Base-by-base conservation (phyloP, 2,113 vertebrate species). In the Caracal caracal region DNA sequence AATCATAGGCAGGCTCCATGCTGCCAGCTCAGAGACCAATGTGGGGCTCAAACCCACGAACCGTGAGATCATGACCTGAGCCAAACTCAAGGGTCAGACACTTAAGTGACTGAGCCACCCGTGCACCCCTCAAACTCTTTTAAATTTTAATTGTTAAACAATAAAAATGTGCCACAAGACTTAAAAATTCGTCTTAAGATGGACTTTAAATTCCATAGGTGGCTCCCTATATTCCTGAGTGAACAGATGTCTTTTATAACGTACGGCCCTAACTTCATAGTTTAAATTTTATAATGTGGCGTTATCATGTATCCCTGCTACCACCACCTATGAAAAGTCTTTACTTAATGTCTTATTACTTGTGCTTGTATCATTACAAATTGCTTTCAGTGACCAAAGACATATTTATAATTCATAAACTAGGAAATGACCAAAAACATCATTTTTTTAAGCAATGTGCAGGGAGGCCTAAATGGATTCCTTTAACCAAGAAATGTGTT, bases 141-240 rank as follows among this genome's bases (percentile, higher is more conserved):
- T 89, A 70, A 19, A 37, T 65, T 88, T 96, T 91, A 88, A 76
- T 7, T 80, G 33, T 88, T 94, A 78, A 94, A 47, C 49, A 83
- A 90, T 56, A 84, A 88, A 93, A 91, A 19, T 73, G 59, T 56
- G 79, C 59, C n/a, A 91, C 59, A 95, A 78, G 92, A 71, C 33
- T 90, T 84, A 92, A 94, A 59, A 59, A 90, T 47, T 95, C 35
- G 61, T 43, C 37, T 76, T 51, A 65, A n/a, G 28, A 37, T 37
- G 5, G 11, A 53, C 51, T 93, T 68, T 84, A 82, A 66, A 47
- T 88, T 93, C 56, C 1, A 43, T 24, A 70, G 22, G 47, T 93
- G 85, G 12, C 35, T 89, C 35, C 83, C 70, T 83, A 16, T 66
- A 53, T 24, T 53, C 33, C 59, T 47, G 16, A 93, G 82, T n/a